phyloP scores from a whole-genome alignment of 2,888 invertebrate species.

The Criorhina ranunculi region DNA sequence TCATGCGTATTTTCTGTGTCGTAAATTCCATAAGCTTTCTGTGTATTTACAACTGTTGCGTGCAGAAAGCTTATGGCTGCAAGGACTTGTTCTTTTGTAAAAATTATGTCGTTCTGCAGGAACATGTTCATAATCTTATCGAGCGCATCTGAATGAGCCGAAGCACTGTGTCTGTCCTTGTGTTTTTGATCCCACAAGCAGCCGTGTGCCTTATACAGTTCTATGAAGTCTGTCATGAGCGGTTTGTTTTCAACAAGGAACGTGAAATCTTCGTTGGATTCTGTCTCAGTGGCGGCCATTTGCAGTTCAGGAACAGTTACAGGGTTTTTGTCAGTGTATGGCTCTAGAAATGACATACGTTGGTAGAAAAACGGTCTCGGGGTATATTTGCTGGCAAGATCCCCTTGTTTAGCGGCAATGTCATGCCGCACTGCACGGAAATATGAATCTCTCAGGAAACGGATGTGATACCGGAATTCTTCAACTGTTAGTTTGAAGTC shows the following conservation, averaged over 20 bases:
- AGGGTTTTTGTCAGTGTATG: slow-evolving; percentile 27
- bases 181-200: slow-evolving; percentile 53
- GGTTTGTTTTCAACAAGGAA: slow-evolving; percentile 45
- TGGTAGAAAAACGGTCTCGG: neutral
- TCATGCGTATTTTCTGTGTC: slow-evolving; percentile 2
- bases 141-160: slow-evolving; percentile 29
- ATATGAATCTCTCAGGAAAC: slow-evolving; percentile 47
- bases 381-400: slow-evolving; percentile 12
- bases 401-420: slow-evolving; percentile 17
- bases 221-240: slow-evolving; percentile 53
- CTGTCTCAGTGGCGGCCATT: neutral
- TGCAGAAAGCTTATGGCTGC: slow-evolving; percentile 52
- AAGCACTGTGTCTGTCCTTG: neutral
- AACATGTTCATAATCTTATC: slow-evolving; percentile 52
- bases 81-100: slow-evolving; percentile 48
- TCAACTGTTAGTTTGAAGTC: slow-evolving; percentile 48
- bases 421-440: slow-evolving; percentile 53
- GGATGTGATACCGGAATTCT: slow-evolving; percentile 63
- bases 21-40: slow-evolving; percentile 9
- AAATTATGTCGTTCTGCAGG: slow-evolving; percentile 32
- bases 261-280: slow-evolving; percentile 20
- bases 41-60: slow-evolving; percentile 28
- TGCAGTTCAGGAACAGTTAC: neutral
- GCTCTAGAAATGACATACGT: slow-evolving; percentile 23
- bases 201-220: slow-evolving; percentile 25